Conservation (phyloP, 2,113 vertebrate genomes). For the Sinocyclocheilus anophthalmus region DNA sequence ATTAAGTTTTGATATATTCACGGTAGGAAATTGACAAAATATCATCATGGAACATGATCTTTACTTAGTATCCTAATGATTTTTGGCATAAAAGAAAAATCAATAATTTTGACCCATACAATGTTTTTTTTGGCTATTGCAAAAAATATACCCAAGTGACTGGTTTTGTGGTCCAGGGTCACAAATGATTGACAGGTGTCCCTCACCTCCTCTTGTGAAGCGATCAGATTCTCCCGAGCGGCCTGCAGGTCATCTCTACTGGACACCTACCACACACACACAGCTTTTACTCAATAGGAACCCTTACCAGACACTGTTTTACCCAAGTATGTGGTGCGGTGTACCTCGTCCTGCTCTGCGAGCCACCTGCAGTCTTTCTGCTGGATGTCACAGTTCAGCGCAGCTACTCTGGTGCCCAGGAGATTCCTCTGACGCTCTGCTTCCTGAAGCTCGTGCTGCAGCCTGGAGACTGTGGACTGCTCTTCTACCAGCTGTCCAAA, state of each 20-base stretch:
- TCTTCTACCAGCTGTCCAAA: constrained; percentile 55
- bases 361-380: constrained; percentile 50
- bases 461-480: constrained; percentile 52
- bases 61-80: too few relatives aligned
- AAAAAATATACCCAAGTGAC: too few relatives aligned
- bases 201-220: background rate
- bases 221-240: background rate
- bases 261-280: background rate
- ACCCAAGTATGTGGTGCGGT: background rate
- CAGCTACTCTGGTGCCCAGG: background rate
- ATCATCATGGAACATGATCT: too few relatives aligned
- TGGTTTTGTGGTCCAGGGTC: too few relatives aligned
- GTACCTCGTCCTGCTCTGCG: constrained; percentile 55
- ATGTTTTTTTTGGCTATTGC: too few relatives aligned
- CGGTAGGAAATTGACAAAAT: too few relatives aligned
- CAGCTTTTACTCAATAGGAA: background rate
- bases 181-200: background rate
- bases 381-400: constrained; percentile 49
- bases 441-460: constrained; percentile 52
- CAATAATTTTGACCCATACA: too few relatives aligned
- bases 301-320: background rate
- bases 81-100: too few relatives aligned
- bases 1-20: too few relatives aligned
- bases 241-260: background rate
- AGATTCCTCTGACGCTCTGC: constrained; percentile 51